Base-by-base conservation (phyloP, 2,797 vertebrate species). In the Poeciliopsis gracilis region DNA sequence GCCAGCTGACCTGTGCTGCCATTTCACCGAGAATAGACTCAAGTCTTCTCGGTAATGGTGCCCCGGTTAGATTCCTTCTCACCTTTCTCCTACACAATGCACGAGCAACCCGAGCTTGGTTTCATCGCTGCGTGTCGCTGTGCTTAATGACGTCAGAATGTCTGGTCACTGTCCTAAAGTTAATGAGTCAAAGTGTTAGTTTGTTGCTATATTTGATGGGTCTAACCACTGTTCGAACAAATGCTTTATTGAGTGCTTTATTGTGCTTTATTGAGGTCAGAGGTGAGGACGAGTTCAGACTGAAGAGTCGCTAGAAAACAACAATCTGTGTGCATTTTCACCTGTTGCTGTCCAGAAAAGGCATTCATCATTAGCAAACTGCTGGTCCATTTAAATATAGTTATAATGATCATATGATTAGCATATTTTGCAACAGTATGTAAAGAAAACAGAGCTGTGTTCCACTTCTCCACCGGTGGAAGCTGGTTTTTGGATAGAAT, bases 31-130 rank as follows among this genome's bases (percentile, higher is more conserved):
- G 88, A 90, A 88, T 72, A 85, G 89, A 81, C 82, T 87, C 77
- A 87, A 84, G 81, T 84, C 87, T 82, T 73, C 83, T 83, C 76
- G 86, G 84, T 85, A 41, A 89, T 77, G 88, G 81, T 84, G 89
- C 86, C 86, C 67, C 91, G 93, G 91, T 95, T 91, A 78, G 91
- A 93, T 96, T 95, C 85, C 95, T 88, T 96, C 95, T 96, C 95
- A 87, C 86, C 88, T 96, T 96, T 94, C 96, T 77, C 91, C 86
- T 82, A 89, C 76, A 95, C 94, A 95, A 96, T 94, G 91, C 89
- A 86, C 28, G 75, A 88, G 93, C 87, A 92, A 96, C 93, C 82
- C 72, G 94, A 95, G 89, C 91, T 88, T 82, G 72, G 89, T 87
- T 93, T 92, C 89, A 82, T 91, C 91, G 91, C 94, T 90, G 92